phyloP scores from a whole-genome alignment of 2,797 vertebrate genomes.

The Epinephelus malabaricus region DNA sequence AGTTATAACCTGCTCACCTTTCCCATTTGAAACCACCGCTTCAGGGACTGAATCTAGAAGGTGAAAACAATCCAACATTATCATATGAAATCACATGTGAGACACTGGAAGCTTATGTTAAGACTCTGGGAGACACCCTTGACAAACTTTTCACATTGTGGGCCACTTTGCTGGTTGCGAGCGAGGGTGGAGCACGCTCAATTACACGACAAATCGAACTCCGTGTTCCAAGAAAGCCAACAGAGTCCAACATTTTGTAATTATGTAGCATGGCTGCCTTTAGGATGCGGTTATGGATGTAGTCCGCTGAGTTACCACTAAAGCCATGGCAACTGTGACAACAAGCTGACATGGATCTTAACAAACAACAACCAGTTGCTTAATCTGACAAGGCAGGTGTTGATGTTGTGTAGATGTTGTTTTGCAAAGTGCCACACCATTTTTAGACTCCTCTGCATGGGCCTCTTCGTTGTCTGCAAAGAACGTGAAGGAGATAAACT shows the following conservation, averaged over 20 bases:
- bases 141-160: not conserved
- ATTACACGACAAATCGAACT: not conserved
- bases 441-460: conserved; percentile 33
- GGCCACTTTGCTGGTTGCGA: not conserved
- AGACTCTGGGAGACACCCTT: not conserved
- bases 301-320: conserved; percentile 8
- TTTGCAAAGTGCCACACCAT: conserved; percentile 44
- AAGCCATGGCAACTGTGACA: conserved; percentile 13
- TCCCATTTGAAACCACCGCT: conserved; percentile 41
- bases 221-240: conserved; percentile 5
- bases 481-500: conserved; percentile 14
- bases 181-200: conserved; percentile 8
- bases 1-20: conserved; percentile 53
- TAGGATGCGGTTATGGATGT: conserved; percentile 1
- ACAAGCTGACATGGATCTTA: conserved; percentile 10
- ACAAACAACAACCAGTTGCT: conserved; percentile 6
- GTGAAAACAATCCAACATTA: conserved; percentile 6
- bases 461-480: conserved; percentile 60
- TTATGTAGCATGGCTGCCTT: conserved; percentile 16
- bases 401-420: not conserved
- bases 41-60: conserved; percentile 32
- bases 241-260: conserved; percentile 16
- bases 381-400: not conserved
- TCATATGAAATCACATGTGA: conserved; percentile 2
- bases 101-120: not conserved